phyloP scores from a whole-genome alignment of 2,113 vertebrate species.

The Gyps fulvus region DNA sequence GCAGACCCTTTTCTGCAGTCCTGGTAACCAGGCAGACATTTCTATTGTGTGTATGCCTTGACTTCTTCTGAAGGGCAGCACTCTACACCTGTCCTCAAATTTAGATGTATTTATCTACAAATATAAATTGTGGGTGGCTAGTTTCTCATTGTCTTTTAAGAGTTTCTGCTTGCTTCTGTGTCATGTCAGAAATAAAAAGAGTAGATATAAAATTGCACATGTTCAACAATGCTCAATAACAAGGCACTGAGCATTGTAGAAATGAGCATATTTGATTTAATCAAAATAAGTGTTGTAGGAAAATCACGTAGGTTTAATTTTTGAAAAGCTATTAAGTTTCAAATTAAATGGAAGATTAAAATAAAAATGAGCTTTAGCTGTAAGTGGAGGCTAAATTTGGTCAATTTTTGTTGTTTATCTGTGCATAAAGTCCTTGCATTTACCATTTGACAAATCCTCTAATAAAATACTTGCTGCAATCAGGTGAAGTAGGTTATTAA shows the following conservation, averaged over 20 bases:
- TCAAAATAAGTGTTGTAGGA: constrained; percentile 69
- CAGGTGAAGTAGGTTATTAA: constrained; percentile 84
- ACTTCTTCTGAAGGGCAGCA: neutral
- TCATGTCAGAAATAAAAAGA: neutral
- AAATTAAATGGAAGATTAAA: constrained; percentile 76
- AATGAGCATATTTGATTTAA: constrained; percentile 60
- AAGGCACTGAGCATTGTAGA: constrained; percentile 35
- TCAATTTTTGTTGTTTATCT: constrained; percentile 78
- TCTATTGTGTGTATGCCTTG: neutral
- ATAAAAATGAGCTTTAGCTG: constrained; percentile 69
- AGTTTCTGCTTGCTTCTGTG: neutral
- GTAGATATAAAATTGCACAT: neutral
- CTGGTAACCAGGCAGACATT: neutral
- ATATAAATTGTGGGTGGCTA: neutral
- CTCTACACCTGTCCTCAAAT: neutral
- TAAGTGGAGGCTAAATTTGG: constrained; percentile 76
- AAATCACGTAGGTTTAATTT: constrained; percentile 71
- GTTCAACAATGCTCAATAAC: constrained; percentile 34
- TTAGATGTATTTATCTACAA: neutral
- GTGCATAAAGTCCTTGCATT: constrained; percentile 76
- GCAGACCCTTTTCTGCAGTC: neutral
- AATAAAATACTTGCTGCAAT: constrained; percentile 75
- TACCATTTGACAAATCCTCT: constrained; percentile 77
- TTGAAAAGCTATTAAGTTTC: constrained; percentile 75
- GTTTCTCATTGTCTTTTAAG: neutral